A percentile compares a stretch with the other conserved stretches of the same genome.
Conservation (phyloP, 2,797 vertebrate species). For the Ptychadena robeensis region DNA sequence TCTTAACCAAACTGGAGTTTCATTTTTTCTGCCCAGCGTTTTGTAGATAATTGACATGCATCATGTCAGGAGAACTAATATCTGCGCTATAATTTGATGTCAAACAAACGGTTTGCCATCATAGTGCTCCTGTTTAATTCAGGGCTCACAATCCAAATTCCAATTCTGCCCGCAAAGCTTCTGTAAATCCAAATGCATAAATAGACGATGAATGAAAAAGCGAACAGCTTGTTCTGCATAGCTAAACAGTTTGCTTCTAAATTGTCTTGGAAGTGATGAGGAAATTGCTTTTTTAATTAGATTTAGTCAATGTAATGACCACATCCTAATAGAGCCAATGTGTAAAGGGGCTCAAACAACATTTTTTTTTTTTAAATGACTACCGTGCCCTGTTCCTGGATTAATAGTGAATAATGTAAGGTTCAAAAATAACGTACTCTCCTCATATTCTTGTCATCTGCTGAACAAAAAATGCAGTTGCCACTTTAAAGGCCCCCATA, state of each 20-base stretch:
- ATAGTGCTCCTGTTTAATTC: background rate
- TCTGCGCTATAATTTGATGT: background rate
- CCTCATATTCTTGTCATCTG: constrained; percentile 20
- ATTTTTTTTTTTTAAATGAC: constrained; percentile 9
- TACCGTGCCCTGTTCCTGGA: background rate
- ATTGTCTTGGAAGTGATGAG: constrained; percentile 77
- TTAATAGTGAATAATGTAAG: constrained; percentile 1
- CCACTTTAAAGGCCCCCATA: no score
- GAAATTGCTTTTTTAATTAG: constrained; percentile 80
- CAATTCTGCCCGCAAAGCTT: constrained; percentile 17
- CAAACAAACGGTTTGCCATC: background rate
- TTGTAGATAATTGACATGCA: background rate
- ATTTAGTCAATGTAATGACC: constrained; percentile 72
- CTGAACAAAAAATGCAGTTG: constrained; percentile 19
- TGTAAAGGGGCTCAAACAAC: constrained; percentile 68
- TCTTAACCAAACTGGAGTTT: background rate
- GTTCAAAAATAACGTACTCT: constrained; percentile 14
- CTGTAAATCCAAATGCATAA: constrained; percentile 29
- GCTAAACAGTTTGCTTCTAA: constrained; percentile 77
- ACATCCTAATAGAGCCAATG: constrained; percentile 66
- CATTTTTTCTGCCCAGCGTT: background rate
- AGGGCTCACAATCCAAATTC: constrained; percentile 25
- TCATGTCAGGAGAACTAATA: background rate
- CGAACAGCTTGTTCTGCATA: constrained; percentile 70
- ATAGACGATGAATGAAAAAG: constrained; percentile 44